Evolutionary conservation across 64 coral and sea anemone species (phyloP), one percentile per base, ranked within the genome.

Genomic region (Stichodactyla helianthus): DNA sequence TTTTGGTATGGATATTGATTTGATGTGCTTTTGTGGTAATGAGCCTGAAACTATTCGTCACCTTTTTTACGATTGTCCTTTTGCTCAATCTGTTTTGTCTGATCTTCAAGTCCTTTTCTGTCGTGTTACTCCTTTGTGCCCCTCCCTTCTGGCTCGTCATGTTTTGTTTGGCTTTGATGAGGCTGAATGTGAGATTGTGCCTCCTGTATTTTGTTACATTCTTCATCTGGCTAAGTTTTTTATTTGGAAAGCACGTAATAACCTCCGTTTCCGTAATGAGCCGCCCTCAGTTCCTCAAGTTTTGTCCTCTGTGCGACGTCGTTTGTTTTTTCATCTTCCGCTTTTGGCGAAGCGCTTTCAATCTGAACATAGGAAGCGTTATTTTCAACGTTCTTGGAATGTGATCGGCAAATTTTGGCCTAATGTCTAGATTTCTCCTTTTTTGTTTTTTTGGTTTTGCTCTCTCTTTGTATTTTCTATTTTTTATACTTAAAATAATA

Each of bases 61-160:
- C 53, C 86, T 92, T 0, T 87, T 92, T 6, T 82, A 54, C 6
- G 13, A 5, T 7, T 92, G 79, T 17, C 85, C 62, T 0, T n/a
- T 92, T 0, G 85, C 59, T 0, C 59, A 65, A 28, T 87, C 76
- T 55, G 77, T 77, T 0, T 6, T 53, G 58, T 8, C 22, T 86
- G 89, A 79, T 50, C 80, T 8, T 67, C 85, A 87, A 0, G 35
- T 44, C 1, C 35, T 44, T 44, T 44, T 44, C 35, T 44, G 35
- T 44, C 35, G 1, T 0, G 1, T 92, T 6, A 4, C 10, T 18
- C 64, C 85, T 2, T 87, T 71, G 84, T 8, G 57, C 11, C 77
- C 55, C 0, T 25, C 56, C 10, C 4, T 25, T n/a, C 56, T 7
- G 14, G 53, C 56, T 2, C 58, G n/a, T 57, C 83, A 85, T 16